A percentile compares a stretch with the other conserved stretches of the same genome.
Conservation (phyloP, 2,113 vertebrate species). For the Chelonoidis abingdonii region DNA sequence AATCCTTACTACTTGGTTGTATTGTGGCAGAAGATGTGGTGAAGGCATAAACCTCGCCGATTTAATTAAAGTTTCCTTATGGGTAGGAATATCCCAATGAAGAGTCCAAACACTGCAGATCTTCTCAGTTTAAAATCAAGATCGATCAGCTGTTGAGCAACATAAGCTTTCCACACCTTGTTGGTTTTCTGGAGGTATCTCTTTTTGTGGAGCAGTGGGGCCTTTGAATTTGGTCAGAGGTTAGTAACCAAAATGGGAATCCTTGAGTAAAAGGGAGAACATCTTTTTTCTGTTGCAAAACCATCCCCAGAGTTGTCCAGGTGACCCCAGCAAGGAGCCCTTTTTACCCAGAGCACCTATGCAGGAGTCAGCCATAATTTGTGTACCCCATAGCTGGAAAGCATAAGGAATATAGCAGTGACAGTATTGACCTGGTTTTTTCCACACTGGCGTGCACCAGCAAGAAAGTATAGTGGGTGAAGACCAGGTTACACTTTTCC, state of each 20-base stretch:
- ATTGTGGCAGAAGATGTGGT: accelerated
- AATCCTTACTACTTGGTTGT: background rate
- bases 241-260: background rate
- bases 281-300: background rate
- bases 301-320: background rate
- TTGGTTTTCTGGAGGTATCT: background rate
- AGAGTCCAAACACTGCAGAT: background rate
- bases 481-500: background rate
- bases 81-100: background rate
- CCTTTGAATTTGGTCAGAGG: background rate
- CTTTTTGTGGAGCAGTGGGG: background rate
- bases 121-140: background rate
- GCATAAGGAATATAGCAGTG: background rate
- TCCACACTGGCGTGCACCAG: background rate
- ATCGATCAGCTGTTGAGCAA: background rate
- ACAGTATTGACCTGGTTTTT: background rate
- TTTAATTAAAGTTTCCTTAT: accelerated
- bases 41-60: background rate
- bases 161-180: background rate
- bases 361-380: background rate
- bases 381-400: background rate
- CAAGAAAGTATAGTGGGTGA: background rate
- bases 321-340: background rate
- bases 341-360: background rate
- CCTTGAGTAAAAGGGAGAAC: background rate